These are phyloP conservation scores for Tinamus guttatus DNA, from an alignment of 2,113 vertebrate species.

Conservation along the genomic window DNA sequence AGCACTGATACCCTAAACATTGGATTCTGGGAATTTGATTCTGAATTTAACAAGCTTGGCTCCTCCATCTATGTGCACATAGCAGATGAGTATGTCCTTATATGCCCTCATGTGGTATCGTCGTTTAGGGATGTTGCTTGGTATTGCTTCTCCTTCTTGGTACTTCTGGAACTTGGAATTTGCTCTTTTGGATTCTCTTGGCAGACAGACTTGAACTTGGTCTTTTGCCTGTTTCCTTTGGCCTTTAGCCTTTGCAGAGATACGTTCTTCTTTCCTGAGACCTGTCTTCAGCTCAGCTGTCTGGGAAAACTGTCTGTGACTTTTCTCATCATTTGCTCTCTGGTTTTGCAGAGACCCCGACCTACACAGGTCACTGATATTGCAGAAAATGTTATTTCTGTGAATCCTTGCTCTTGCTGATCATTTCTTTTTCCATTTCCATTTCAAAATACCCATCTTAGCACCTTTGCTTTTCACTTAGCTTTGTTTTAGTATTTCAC, in stretches of 20 bases:
- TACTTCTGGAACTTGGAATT: constrained; percentile 50
- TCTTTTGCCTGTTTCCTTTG: constrained; percentile 43
- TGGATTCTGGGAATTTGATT: constrained; percentile 40
- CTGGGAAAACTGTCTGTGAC: neutral
- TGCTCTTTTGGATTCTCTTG: constrained; percentile 56
- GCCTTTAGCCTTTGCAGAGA: constrained; percentile 34
- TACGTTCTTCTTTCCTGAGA: constrained; percentile 32
- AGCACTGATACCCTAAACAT: neutral
- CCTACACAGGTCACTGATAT: neutral
- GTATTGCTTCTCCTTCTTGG: neutral
- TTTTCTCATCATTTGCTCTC: neutral
- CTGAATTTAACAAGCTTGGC: neutral
- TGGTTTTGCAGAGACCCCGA: neutral
- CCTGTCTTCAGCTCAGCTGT: neutral
- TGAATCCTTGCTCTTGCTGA: neutral
- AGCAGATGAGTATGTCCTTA: neutral
- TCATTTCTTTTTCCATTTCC: neutral
- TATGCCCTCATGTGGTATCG: constrained; percentile 8
- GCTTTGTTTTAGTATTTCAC: neutral
- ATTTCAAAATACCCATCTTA: neutral
- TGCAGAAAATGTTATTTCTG: neutral
- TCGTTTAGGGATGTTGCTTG: neutral
- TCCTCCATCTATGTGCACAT: neutral
- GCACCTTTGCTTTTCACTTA: neutral
- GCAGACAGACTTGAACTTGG: neutral